Conservation (phyloP, 1,140 invertebrate species). For the Macrobrachium nipponense region DNA sequence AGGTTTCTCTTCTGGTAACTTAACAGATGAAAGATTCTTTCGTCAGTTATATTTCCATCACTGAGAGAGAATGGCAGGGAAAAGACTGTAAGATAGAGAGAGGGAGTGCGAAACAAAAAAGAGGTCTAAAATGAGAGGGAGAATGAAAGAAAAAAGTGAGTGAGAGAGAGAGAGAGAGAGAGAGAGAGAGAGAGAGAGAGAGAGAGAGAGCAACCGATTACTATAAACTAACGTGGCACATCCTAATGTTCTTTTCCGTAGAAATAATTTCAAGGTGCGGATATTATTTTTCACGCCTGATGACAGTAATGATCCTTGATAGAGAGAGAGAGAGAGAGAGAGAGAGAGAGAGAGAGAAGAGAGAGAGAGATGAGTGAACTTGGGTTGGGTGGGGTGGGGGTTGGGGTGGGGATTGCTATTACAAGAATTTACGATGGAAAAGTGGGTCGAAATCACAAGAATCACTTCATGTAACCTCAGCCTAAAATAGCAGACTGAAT, state of each 20-base stretch:
- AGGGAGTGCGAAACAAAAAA: neutral
- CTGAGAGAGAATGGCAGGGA: neutral
- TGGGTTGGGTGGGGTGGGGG: too few relatives aligned
- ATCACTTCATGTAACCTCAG: too few relatives aligned
- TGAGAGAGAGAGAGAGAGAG: neutral
- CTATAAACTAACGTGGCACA: too few relatives aligned
- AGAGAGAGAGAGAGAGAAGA: neutral
- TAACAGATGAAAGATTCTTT: too few relatives aligned
- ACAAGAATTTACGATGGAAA: too few relatives aligned
- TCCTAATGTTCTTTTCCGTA: neutral
- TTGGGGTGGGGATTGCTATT: too few relatives aligned
- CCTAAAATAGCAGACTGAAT: too few relatives aligned
- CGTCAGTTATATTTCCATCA: too few relatives aligned
- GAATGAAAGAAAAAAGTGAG: neutral
- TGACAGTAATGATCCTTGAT: neutral
- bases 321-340: neutral
- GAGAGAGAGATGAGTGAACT: conserved; percentile 3
- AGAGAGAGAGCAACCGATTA: neutral
- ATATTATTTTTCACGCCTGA: too few relatives aligned
- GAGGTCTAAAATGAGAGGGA: too few relatives aligned
- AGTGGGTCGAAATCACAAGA: too few relatives aligned
- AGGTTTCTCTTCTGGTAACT: too few relatives aligned
- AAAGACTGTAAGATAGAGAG: neutral
- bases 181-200: conserved; percentile 18
- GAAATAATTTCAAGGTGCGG: neutral